Evolutionary conservation across 2,888 invertebrate genomes (phyloP).

Genomic region (Drosophila ustulata): DNA sequence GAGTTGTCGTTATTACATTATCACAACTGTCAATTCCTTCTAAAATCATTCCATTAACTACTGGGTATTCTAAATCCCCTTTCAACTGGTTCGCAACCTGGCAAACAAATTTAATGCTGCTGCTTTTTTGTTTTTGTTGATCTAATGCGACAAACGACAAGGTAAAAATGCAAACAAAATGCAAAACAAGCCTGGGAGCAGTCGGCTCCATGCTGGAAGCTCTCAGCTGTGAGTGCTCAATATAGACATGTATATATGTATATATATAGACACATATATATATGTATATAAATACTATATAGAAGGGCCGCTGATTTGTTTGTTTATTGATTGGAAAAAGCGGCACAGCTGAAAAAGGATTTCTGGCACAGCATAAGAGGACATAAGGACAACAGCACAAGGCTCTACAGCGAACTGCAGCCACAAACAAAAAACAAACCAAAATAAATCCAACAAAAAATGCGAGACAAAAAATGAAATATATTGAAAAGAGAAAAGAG

Average conservation of each 20-base stretch:
- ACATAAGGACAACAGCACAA: conserved; percentile 24
- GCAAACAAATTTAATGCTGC: conserved; percentile 55
- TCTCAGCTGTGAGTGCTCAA: conserved; percentile 14
- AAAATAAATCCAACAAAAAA: background rate
- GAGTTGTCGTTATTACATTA: too few relatives aligned
- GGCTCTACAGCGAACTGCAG: conserved; percentile 6
- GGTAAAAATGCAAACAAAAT: conserved; percentile 63
- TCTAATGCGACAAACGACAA: conserved; percentile 58
- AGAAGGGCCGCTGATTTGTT: conserved; percentile 60
- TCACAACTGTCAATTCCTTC: background rate
- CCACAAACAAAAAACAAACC: conserved; percentile 5
- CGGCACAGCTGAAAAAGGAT: conserved; percentile 37
- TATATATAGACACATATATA: background rate
- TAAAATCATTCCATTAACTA: background rate
- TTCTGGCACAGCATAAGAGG: conserved; percentile 39
- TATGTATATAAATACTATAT: conserved; percentile 19
- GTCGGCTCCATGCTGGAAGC: background rate
- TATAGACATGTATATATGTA: conserved; percentile 18
- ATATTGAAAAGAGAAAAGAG: conserved; percentile 12
- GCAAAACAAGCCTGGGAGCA: conserved; percentile 29
- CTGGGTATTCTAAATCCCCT: conserved; percentile 26
- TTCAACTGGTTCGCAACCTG: conserved; percentile 32
- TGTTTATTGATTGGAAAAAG: conserved; percentile 64
- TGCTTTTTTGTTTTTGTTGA: conserved; percentile 50
- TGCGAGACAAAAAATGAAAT: background rate